Conservation (phyloP, 1,140 invertebrate species). For the Trachymyrmex septentrionalis region DNA sequence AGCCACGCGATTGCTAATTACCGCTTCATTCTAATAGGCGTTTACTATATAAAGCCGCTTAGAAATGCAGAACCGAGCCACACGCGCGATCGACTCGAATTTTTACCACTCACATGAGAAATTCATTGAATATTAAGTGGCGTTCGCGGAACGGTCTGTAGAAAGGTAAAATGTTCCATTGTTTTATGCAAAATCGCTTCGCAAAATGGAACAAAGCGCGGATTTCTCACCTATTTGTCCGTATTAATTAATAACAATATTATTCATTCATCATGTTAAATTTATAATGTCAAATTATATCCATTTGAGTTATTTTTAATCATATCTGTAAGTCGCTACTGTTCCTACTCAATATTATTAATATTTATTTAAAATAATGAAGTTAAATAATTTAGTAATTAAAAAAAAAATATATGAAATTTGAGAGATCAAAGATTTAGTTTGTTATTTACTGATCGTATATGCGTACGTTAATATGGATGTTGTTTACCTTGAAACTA, state of each 20-base stretch:
- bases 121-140: constrained; percentile 30
- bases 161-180: constrained; percentile 37
- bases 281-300: too few species aligned
- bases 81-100: constrained; percentile 28
- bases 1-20: constrained; percentile 33
- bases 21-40: not conserved
- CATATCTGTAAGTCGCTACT: too few species aligned
- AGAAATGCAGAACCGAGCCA: constrained; percentile 12
- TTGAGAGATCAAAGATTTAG: too few species aligned
- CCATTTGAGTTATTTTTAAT: too few species aligned
- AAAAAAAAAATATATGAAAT: too few species aligned
- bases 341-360: too few species aligned
- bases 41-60: constrained; percentile 13
- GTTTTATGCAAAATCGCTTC: constrained; percentile 38
- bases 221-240: constrained; percentile 37
- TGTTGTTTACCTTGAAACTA: too few species aligned
- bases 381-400: too few species aligned
- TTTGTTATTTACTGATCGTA: too few species aligned
- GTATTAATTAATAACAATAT: constrained; percentile 43
- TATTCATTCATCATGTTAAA: not conserved
- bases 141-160: not conserved
- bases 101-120: constrained; percentile 30
- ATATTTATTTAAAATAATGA: too few species aligned
- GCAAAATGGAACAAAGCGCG: constrained; percentile 6
- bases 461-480: too few species aligned